A percentile compares a stretch with the other conserved stretches of the same genome.
Conservation (phyloP, 2,113 vertebrate species). For the Heteronetta atricapilla region DNA sequence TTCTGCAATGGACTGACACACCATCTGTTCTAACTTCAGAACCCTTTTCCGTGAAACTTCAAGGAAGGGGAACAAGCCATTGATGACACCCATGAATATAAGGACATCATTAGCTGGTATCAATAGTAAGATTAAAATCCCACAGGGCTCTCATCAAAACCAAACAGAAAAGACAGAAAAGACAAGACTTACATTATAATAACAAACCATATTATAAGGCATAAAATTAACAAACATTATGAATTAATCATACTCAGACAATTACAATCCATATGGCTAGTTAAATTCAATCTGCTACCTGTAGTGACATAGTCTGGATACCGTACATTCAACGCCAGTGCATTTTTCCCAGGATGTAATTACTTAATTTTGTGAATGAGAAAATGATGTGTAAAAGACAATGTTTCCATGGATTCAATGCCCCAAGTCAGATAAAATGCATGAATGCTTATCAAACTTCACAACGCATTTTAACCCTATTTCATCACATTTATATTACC, state of each 20-base stretch:
- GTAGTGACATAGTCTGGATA: slow-evolving; percentile 69
- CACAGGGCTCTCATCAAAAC: slow-evolving; percentile 81
- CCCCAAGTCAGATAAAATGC: slow-evolving; percentile 39
- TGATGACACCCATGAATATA: slow-evolving; percentile 82
- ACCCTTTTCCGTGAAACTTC: slow-evolving; percentile 81
- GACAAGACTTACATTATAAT: slow-evolving; percentile 80
- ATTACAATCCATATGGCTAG: slow-evolving; percentile 98
- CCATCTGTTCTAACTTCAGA: slow-evolving; percentile 83
- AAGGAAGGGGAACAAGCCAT: slow-evolving; percentile 81
- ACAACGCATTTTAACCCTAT: not conserved
- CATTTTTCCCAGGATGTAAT: slow-evolving; percentile 62
- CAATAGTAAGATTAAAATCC: slow-evolving; percentile 86
- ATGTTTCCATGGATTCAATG: slow-evolving; percentile 51
- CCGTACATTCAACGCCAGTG: slow-evolving; percentile 54
- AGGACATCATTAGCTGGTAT: slow-evolving; percentile 82
- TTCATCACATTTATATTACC: not conserved
- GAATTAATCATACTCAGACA: slow-evolving; percentile 91
- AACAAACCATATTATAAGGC: slow-evolving; percentile 94
- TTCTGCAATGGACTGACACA: slow-evolving; percentile 77
- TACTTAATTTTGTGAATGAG: slow-evolving; percentile 77
- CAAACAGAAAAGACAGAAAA: not conserved
- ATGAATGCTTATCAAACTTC: not conserved
- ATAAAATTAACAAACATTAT: slow-evolving; percentile 96
- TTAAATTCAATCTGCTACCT: slow-evolving; percentile 97
- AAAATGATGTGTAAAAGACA: slow-evolving; percentile 71